Conservation (phyloP, 2,888 invertebrate species). For the Eupithecia subumbrata region DNA sequence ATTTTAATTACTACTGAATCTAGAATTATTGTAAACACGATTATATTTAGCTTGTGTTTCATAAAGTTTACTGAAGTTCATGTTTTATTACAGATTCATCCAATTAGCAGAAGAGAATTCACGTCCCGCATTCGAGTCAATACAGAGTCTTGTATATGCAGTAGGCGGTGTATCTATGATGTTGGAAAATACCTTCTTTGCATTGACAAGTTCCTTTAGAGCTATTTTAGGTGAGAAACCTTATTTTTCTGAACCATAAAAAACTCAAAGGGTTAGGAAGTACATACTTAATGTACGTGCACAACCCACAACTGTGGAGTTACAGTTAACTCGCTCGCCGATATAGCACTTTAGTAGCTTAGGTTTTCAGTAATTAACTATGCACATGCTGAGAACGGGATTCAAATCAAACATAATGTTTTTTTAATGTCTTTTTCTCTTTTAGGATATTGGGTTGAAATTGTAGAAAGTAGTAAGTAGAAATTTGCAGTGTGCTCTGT, state of each 20-base stretch:
- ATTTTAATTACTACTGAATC: not conserved
- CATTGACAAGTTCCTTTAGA: slow-evolving; percentile 96
- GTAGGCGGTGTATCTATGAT: slow-evolving; percentile 97
- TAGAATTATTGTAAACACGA: slow-evolving; percentile 2
- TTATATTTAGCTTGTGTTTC: not conserved
- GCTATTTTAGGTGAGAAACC: slow-evolving; percentile 89
- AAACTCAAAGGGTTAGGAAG: not conserved
- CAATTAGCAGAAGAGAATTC: slow-evolving; percentile 96
- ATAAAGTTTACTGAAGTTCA: not conserved
- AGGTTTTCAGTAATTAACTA: not conserved
- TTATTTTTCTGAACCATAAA: not conserved
- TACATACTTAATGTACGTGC: too few species aligned
- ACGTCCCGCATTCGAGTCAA: slow-evolving; percentile 96
- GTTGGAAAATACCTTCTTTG: slow-evolving; percentile 98
- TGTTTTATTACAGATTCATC: slow-evolving; percentile 85
- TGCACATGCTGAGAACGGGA: not conserved
- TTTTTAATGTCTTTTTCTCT: not conserved
- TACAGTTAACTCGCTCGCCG: too few species aligned
- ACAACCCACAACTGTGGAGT: too few species aligned
- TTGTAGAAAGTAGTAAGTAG: slow-evolving; percentile 5
- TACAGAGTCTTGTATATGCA: slow-evolving; percentile 95
- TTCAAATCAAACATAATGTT: not conserved
- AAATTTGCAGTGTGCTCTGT: not conserved
- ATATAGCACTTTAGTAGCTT: not conserved
- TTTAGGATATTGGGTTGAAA: slow-evolving; percentile 7